These are phyloP conservation scores for Dryadula phaetusa DNA, from an alignment of 2,888 invertebrate species.

Conservation along the genomic window DNA sequence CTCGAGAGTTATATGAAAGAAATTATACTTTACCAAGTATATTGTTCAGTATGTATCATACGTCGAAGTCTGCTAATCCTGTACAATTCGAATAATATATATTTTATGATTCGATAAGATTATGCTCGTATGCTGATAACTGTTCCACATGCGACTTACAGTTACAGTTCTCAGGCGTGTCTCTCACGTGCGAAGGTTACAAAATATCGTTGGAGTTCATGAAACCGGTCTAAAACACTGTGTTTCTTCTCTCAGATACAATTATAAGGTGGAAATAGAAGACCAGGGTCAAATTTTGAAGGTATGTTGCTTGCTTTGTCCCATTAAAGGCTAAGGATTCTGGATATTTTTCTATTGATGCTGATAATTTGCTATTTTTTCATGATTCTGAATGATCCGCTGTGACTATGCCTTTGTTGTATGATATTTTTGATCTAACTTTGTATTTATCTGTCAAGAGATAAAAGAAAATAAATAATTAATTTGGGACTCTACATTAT, in stretches of 20 bases:
- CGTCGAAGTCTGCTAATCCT: neutral
- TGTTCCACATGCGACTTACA: neutral
- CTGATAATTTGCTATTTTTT: neutral
- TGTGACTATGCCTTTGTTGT: neutral
- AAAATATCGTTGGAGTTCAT: neutral
- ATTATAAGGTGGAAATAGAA: neutral
- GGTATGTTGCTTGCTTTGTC: neutral
- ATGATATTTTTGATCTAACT: too few relatives aligned
- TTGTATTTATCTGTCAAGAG: too few relatives aligned
- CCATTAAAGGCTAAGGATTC: neutral
- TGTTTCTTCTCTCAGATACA: neutral
- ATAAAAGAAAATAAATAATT: too few relatives aligned
- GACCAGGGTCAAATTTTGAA: neutral
- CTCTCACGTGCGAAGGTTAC: neutral
- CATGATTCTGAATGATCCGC: neutral
- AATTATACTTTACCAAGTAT: too few relatives aligned
- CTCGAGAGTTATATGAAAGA: too few relatives aligned
- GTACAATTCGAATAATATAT: neutral
- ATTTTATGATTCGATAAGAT: slow-evolving; percentile 4
- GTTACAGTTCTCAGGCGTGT: neutral
- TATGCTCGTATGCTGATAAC: neutral
- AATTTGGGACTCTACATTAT: too few relatives aligned
- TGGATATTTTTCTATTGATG: too few relatives aligned
- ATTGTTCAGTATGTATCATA: neutral
- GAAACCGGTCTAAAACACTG: neutral